Percentiles rank a stretch among this genome's conserved stretches.
These are phyloP conservation scores for Sphaerodactylus townsendi DNA, from an alignment of 2,113 vertebrate genomes.

Conservation along the genomic window DNA sequence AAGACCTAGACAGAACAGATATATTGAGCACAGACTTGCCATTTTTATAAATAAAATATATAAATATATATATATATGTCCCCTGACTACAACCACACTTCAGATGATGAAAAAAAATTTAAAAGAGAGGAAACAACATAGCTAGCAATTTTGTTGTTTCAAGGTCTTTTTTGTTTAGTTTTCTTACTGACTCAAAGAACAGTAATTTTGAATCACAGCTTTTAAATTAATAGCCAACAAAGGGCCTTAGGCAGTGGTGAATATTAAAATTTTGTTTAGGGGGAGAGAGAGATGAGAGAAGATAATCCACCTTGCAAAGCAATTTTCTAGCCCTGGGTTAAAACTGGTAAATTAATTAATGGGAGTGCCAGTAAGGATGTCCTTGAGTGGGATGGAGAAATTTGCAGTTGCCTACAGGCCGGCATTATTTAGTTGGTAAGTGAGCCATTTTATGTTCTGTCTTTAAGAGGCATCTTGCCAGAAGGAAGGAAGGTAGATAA, in stretches of 20 bases:
- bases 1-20: constrained; percentile 25
- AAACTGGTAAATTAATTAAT: background rate
- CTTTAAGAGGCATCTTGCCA: background rate
- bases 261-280: background rate
- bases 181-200: constrained; percentile 32
- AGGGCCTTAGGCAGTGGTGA: constrained; percentile 41
- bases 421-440: background rate
- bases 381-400: too few relatives aligned
- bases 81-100: constrained; percentile 6
- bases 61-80: too few relatives aligned
- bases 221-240: constrained; percentile 41
- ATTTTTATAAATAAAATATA: too few relatives aligned
- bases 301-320: constrained; percentile 6
- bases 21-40: constrained; percentile 29
- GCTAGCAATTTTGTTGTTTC: constrained; percentile 40
- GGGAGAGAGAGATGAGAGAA: constrained; percentile 33
- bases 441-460: background rate
- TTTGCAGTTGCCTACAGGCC: background rate
- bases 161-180: constrained; percentile 35
- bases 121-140: constrained; percentile 34
- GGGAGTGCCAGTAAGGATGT: background rate
- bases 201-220: constrained; percentile 47
- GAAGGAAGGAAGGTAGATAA: background rate
- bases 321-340: background rate
- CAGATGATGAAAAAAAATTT: constrained; percentile 19